These are phyloP conservation scores for Meta bourneti DNA, from an alignment of 2,888 invertebrate species.

Conservation along the genomic window DNA sequence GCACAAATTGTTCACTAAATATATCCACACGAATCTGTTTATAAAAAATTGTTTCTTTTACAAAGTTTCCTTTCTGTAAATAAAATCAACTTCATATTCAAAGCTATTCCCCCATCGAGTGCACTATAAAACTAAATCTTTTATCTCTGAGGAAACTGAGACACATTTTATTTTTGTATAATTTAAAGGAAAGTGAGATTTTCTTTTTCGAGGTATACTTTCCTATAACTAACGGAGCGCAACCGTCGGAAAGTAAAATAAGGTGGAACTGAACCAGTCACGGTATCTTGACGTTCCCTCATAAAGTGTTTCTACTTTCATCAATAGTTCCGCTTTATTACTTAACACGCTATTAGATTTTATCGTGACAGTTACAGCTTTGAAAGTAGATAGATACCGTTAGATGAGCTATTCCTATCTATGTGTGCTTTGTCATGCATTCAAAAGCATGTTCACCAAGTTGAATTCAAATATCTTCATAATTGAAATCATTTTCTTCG, in stretches of 20 bases:
- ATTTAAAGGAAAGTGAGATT: conserved; percentile 11
- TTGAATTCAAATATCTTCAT: too few relatives aligned
- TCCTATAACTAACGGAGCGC: not conserved
- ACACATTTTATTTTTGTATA: conserved; percentile 2
- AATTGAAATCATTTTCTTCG: too few relatives aligned
- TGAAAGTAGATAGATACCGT: too few relatives aligned
- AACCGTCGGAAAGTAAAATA: conserved; percentile 23
- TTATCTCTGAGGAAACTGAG: not conserved
- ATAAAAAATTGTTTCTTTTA: not conserved
- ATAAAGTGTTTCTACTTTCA: not conserved
- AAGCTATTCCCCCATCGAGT: not conserved
- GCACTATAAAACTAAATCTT: not conserved
- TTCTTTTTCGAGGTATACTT: not conserved
- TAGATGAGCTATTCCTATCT: too few relatives aligned
- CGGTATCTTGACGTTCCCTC: not conserved
- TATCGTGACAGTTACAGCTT: too few relatives aligned
- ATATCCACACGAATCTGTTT: too few relatives aligned
- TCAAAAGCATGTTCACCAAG: too few relatives aligned
- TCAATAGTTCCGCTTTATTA: not conserved
- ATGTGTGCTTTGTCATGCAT: too few relatives aligned
- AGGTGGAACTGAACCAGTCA: not conserved
- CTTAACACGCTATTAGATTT: not conserved
- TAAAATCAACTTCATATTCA: not conserved
- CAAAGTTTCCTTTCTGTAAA: not conserved
- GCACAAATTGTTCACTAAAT: too few relatives aligned